Percentiles rank a stretch among this genome's conserved stretches.
Conservation (phyloP, 2,888 invertebrate species). For the Pteria penguin region DNA sequence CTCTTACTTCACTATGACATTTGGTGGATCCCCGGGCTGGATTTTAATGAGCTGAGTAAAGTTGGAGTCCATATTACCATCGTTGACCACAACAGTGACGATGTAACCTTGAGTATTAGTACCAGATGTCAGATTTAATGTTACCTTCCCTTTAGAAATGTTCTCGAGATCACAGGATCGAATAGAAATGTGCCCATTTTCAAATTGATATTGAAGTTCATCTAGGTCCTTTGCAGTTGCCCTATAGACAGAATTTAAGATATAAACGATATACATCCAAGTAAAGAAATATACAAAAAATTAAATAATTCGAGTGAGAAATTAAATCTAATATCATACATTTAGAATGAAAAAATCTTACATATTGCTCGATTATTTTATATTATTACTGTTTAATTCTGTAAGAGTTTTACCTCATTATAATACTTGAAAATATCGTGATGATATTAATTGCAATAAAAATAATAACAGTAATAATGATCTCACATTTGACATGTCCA, state of each 20-base stretch:
- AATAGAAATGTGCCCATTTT: background rate
- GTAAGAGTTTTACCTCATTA: no score
- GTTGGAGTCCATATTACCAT: slow-evolving; percentile 21
- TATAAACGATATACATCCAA: no score
- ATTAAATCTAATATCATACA: no score
- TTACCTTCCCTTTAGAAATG: background rate
- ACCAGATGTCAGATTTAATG: slow-evolving; percentile 19
- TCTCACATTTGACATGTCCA: slow-evolving; percentile 38
- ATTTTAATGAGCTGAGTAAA: slow-evolving; percentile 45
- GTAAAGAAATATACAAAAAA: no score
- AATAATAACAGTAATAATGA: background rate
- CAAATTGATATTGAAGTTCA: background rate
- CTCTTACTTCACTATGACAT: slow-evolving; percentile 25
- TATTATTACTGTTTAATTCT: no score
- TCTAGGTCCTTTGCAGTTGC: background rate
- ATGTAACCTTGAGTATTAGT: slow-evolving; percentile 35
- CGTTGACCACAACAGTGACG: slow-evolving; percentile 39
- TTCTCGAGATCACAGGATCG: slow-evolving; percentile 8
- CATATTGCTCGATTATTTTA: no score
- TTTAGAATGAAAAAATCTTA: no score
- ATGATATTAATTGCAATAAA: no score
- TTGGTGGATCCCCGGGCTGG: slow-evolving; percentile 29
- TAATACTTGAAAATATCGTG: no score
- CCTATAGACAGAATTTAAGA: background rate
- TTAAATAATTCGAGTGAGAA: no score